Percentiles rank a stretch among this genome's conserved stretches.
These are phyloP conservation scores for Ochotona curzoniae DNA, from an alignment of 2,113 vertebrate species.

Conservation along the genomic window DNA sequence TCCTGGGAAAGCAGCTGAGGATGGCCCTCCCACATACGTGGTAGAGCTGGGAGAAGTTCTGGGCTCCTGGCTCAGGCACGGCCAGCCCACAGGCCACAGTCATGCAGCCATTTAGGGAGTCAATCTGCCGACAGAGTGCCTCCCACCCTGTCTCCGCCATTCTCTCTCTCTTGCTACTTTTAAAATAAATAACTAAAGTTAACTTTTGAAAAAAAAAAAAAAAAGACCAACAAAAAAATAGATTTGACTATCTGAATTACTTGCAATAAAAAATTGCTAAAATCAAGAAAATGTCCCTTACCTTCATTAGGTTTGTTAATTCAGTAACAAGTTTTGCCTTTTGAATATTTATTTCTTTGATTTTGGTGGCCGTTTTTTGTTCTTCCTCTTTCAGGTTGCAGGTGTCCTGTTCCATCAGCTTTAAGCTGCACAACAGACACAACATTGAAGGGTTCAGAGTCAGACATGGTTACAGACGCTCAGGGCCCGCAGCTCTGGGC, in stretches of 20 bases:
- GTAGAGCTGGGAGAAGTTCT: no score
- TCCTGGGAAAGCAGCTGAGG: no score
- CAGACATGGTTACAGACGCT: background rate
- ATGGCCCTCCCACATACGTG: no score
- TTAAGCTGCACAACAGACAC: constrained; percentile 88
- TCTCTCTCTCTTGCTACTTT: no score
- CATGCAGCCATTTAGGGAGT: no score
- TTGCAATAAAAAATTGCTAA: background rate
- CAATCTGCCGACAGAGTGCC: no score
- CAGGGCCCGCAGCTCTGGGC: background rate
- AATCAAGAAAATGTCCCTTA: constrained; percentile 73
- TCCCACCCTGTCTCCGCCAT: no score
- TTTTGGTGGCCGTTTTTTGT: constrained; percentile 88
- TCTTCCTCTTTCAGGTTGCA: constrained; percentile 89
- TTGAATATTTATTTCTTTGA: constrained; percentile 89
- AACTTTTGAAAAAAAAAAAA: background rate
- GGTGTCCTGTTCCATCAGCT: constrained; percentile 90
- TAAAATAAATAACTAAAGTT: no score
- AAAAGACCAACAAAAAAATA: background rate
- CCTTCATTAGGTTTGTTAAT: constrained; percentile 85
- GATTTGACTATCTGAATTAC: background rate
- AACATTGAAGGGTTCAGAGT: constrained; percentile 49
- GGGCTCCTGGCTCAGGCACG: no score
- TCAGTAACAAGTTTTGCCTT: constrained; percentile 91
- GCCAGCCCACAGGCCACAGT: no score